Conservation (phyloP, 2,797 vertebrate genomes). For the Cossypha heuglini region DNA sequence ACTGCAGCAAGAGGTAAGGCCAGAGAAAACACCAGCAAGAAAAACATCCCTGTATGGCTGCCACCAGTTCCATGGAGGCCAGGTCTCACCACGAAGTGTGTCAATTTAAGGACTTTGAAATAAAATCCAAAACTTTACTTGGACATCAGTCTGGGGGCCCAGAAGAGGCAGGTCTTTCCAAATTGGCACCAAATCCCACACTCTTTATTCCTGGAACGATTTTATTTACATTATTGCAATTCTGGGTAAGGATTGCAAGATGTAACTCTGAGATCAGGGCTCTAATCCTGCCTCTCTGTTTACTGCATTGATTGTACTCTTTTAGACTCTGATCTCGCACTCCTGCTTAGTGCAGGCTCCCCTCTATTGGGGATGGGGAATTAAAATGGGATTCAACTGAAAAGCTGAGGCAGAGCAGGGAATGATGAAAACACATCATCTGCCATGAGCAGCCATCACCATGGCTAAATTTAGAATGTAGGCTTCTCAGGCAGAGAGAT, state of each 20-base stretch:
- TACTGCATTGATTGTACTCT: slow-evolving; percentile 33
- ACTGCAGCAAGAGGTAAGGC: not conserved
- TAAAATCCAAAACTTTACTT: not conserved
- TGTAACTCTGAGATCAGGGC: not conserved
- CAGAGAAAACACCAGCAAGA: not conserved
- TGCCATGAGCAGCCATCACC: slow-evolving; percentile 22
- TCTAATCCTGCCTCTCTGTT: slow-evolving; percentile 48
- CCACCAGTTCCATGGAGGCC: not conserved
- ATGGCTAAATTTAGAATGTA: slow-evolving; percentile 39
- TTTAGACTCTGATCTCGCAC: slow-evolving; percentile 3
- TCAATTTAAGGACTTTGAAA: not conserved
- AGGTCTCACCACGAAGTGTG: not conserved
- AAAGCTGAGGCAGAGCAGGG: slow-evolving; percentile 35
- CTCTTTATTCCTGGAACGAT: slow-evolving; percentile 12
- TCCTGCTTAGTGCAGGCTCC: not conserved
- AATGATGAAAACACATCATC: slow-evolving; percentile 56
- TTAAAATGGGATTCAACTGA: slow-evolving; percentile 36
- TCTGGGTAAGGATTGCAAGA: slow-evolving; percentile 35
- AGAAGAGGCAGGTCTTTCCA: not conserved
- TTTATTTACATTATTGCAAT: slow-evolving; percentile 49
- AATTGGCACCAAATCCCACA: not conserved
- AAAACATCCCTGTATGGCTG: not conserved
- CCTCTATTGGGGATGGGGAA: slow-evolving; percentile 4
- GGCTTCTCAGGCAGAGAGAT: slow-evolving; percentile 48
- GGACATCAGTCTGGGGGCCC: not conserved